Percentiles rank a stretch among this genome's conserved stretches.
phyloP scores from a whole-genome alignment of 2,113 vertebrate genomes.

The Solea solea region DNA sequence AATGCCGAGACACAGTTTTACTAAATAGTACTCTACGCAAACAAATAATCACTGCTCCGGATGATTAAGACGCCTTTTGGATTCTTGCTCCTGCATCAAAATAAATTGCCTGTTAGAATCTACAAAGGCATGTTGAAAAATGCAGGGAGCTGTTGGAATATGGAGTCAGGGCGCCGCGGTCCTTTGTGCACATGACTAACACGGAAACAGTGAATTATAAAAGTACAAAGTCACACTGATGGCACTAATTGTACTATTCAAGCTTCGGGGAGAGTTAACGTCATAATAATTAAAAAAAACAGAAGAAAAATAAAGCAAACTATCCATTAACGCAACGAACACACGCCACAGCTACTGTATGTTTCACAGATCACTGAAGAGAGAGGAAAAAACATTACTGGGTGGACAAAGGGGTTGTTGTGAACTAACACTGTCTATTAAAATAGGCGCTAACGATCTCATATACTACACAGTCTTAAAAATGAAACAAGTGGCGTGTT shows the following conservation, averaged over 20 bases:
- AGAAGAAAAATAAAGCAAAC: constrained; percentile 3
- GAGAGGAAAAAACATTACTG: not conserved
- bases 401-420: constrained; percentile 1
- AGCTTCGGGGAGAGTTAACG: not conserved
- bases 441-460: constrained; percentile 31
- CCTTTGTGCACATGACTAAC: constrained; percentile 16
- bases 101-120: constrained; percentile 43
- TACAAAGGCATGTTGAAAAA: constrained; percentile 38
- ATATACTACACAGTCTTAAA: constrained; percentile 14
- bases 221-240: constrained; percentile 1
- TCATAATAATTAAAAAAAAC: not conserved
- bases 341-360: not conserved
- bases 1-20: constrained; percentile 13
- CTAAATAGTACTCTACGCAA: constrained; percentile 19
- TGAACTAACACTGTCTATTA: constrained; percentile 28
- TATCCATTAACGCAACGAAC: constrained; percentile 8
- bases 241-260: not conserved
- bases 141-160: constrained; percentile 16
- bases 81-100: constrained; percentile 39
- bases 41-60: constrained; percentile 26
- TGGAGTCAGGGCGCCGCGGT: not conserved
- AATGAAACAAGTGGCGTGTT: constrained; percentile 32
- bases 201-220: constrained; percentile 14
- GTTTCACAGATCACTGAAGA: constrained; percentile 1
- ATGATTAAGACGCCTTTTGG: constrained; percentile 28